Evolutionary conservation across 2,797 vertebrate genomes (phyloP).

Genomic region (Lagocephalus sceleratus): DNA sequence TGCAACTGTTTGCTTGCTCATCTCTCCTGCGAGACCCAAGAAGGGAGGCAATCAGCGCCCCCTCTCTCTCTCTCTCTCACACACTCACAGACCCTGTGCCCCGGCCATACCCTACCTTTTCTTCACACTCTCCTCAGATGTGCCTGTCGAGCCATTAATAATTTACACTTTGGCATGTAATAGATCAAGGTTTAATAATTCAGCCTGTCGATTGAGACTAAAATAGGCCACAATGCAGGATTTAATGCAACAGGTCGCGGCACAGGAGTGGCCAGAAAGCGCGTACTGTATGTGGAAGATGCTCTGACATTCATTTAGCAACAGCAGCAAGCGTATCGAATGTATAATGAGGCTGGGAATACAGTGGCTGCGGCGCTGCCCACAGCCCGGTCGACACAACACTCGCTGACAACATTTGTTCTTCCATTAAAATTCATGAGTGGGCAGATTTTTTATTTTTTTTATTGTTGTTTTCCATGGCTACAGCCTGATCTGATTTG

Average conservation of each 20-base stretch:
- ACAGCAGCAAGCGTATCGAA: slow-evolving; percentile 56
- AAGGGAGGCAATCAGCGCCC: slow-evolving; percentile 39
- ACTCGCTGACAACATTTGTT: slow-evolving; percentile 61
- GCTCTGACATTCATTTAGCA: slow-evolving; percentile 38
- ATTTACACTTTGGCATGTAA: slow-evolving; percentile 73
- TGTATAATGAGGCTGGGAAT: slow-evolving; percentile 61
- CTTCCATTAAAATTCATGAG: slow-evolving; percentile 49
- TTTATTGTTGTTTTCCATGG: slow-evolving; percentile 41
- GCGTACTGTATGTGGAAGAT: slow-evolving; percentile 23
- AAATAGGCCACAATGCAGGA: slow-evolving; percentile 62
- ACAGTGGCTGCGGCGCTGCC: slow-evolving; percentile 47
- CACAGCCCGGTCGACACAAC: slow-evolving; percentile 36
- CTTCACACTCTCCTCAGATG: slow-evolving; percentile 60
- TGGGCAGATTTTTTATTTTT: slow-evolving; percentile 11
- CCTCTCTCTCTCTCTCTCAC: too few relatives aligned
- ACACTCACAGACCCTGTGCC: slow-evolving; percentile 40
- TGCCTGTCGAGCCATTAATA: slow-evolving; percentile 69
- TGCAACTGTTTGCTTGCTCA: slow-evolving; percentile 21
- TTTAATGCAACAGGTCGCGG: slow-evolving; percentile 59
- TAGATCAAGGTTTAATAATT: slow-evolving; percentile 75
- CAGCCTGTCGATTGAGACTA: slow-evolving; percentile 66
- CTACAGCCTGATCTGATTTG: slow-evolving; percentile 26
- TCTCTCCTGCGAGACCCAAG: slow-evolving; percentile 49
- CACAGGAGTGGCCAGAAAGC: slow-evolving; percentile 31
- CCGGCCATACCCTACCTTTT: slow-evolving; percentile 12